Base-by-base conservation (phyloP, 1,140 invertebrate genomes). In the Drosophila obscura region DNA sequence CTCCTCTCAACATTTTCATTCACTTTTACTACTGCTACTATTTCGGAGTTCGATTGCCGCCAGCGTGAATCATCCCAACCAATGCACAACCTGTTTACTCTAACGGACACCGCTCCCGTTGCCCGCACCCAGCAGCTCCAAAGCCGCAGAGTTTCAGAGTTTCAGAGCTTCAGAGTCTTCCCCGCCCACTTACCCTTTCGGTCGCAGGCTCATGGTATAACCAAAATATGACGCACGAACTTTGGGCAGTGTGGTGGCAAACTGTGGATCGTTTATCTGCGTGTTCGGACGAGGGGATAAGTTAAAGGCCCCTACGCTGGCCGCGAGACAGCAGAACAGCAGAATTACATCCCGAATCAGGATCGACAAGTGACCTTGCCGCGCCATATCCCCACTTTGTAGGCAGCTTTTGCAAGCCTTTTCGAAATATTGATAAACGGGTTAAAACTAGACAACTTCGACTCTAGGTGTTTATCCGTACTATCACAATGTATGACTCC, bases 151-250 rank as follows among this genome's bases (percentile, higher is more conserved):
- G 4, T n/a, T 41, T 9, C 58, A 8, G 31, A 19, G 4, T n/a
- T 41, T 9, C 24, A 71, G 69, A 74, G 59, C 73, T 39, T 35
- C 51, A 8, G 0, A 11, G 5, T 39, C 51, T 53, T 22, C 11
- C 15, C n/a, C 43, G 19, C 41, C 9, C 19, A 19, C 87, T 91
- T 79, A 91, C 90, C 90, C 87, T 52, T 77, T 73, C 28, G 74
- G 74, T 58, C 90, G 74, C 56, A 91, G 57, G 51, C 62, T 91
- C 64, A 91, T 74, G 35, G 62, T 85, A 56, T 73, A 92, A 53
- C 91, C 91, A 59, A 92, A 92, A 75, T 92, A 92, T 79, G 91
- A 92, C 60, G 85, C 81, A 73, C 81, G 80, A 53, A 73, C 66
- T 80, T 92, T 91, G 24, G 89, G 80, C 63, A 90, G 45, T n/a